A percentile compares a stretch with the other conserved stretches of the same genome.
Evolutionary conservation across 2,888 invertebrate species (phyloP).

Genomic region (Himalopsyche japonica): DNA sequence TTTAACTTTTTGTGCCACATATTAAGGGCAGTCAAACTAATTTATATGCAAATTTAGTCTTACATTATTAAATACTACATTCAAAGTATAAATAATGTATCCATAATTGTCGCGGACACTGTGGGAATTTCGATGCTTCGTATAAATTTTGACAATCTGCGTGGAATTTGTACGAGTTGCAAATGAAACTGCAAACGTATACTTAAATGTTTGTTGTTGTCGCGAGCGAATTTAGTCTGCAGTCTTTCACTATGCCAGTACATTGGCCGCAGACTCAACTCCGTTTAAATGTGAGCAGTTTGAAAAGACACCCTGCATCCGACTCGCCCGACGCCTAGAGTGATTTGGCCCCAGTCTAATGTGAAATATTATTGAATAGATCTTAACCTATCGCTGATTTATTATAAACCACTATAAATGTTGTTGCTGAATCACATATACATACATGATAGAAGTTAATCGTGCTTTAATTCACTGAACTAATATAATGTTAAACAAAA

Average conservation of each 20-base stretch:
- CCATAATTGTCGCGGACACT: too few species aligned
- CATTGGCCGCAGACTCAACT: too few species aligned
- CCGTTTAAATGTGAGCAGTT: too few species aligned
- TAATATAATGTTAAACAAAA: constrained; percentile 31
- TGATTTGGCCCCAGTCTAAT: neutral
- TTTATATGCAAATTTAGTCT: too few species aligned
- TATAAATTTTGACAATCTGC: neutral
- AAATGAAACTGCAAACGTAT: neutral
- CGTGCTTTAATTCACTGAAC: constrained; percentile 34
- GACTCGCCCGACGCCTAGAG: neutral
- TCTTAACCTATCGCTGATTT: neutral
- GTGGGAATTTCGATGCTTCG: neutral
- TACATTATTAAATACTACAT: too few species aligned
- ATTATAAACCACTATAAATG: constrained; percentile 28
- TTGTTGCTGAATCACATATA: constrained; percentile 36
- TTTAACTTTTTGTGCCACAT: too few species aligned
- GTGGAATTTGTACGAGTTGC: neutral
- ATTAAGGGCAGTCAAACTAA: too few species aligned
- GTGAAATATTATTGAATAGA: neutral
- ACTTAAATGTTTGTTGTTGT: neutral
- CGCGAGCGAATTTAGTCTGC: too few species aligned
- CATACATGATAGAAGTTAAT: constrained; percentile 17
- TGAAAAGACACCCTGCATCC: too few species aligned
- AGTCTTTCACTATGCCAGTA: too few species aligned
- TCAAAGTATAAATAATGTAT: too few species aligned